Conservation (phyloP, 2,797 vertebrate genomes). For the Hypotaenidia okinawae region DNA sequence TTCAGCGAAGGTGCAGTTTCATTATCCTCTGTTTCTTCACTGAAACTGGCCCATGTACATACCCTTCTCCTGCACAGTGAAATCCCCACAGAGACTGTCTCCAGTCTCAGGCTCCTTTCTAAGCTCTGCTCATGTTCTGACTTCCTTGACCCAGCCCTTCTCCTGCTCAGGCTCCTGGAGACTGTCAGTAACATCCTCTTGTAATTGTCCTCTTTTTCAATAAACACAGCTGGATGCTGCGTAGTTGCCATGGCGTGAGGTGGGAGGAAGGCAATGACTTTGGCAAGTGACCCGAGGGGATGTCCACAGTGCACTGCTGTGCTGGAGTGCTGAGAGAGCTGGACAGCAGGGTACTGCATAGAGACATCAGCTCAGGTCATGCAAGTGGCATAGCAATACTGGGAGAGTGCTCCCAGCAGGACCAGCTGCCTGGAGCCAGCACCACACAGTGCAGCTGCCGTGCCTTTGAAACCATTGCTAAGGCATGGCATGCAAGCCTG, state of each 20-base stretch:
- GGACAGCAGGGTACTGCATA: neutral
- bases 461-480: neutral
- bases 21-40: neutral
- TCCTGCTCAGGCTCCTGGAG: neutral
- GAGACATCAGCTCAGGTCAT: neutral
- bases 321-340: neutral
- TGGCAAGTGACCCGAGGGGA: neutral
- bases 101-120: neutral
- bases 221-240: neutral
- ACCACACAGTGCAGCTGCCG: neutral
- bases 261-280: neutral
- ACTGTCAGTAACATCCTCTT: neutral
- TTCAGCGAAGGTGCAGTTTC: neutral
- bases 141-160: neutral
- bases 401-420: slow-evolving; percentile 23
- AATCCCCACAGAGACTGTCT: neutral
- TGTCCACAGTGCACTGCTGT: neutral
- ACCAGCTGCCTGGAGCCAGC: neutral
- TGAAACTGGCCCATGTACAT: accelerated
- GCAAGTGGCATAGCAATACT: neutral
- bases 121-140: neutral
- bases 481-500: neutral
- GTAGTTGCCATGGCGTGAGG: neutral
- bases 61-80: neutral
- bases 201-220: neutral